Evolutionary conservation across 2,113 vertebrate species (phyloP), one percentile per base, ranked within the genome.

Genomic region (Dromas ardeola): DNA sequence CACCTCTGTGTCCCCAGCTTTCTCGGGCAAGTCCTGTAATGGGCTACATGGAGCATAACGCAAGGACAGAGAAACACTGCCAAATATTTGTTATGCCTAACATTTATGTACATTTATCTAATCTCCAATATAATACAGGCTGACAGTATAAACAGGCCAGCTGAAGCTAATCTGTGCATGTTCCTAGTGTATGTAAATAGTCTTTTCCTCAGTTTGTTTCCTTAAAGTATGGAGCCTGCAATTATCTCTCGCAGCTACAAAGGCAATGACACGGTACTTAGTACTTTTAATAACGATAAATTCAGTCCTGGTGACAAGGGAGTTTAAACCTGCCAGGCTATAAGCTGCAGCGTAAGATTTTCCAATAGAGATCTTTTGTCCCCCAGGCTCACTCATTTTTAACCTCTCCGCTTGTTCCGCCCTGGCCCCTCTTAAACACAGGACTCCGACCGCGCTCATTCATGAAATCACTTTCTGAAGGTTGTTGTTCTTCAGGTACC

Each of bases 251-350:
- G 69, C 78, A 81, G 94, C 30, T 62, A 95, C 36, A 96, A 71
- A 97, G 96, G 87, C 93, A 98, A 96, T 85, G 91, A 96, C 93
- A 97, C 95, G 93, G 96, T 97, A 96, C 93, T 97, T 96, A 94
- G 91, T 94, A 95, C 94, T 96, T 97, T 93, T 95, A 97, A 92
- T 90, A 91, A 93, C 77, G 83, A 97, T 65, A 96, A 97, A 97
- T 97, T 93, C 93, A 95, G 78, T 81, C 77, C 59, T 96, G 87
- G 70, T 96, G 94, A 97, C 82, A 97, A 91, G 80, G 55, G 70
- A 94, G 59, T 86, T 94, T 69, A 86, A 94, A 97, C 29, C 18
- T 17, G 86, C 27, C 65, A 65, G 27, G 49, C 29, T 76, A 49
- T 25, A 86, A 95, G 11, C 53, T 82, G 29, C 55, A 53, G 27